Base-by-base conservation (phyloP, 2,797 vertebrate species). In the Phaenicophaeus curvirostris region DNA sequence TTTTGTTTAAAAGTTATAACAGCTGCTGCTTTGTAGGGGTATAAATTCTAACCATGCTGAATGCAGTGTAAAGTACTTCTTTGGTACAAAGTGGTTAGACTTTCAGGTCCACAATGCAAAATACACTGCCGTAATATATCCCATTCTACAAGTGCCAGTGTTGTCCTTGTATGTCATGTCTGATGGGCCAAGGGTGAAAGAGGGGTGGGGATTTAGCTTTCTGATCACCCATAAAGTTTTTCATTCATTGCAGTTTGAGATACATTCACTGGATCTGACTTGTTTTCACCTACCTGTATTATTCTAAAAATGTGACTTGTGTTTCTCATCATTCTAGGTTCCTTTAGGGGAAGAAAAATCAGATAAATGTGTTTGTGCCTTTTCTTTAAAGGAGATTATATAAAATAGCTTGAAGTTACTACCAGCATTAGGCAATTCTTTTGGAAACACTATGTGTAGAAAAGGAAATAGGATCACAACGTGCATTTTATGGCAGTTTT, bases 381-480 rank as follows among this genome's bases (percentile, higher is more conserved):
- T 80, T 35, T 84, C 73, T 92, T 87, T 85, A 76, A 85, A 81
- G 51, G 51, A 63, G 17, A 53, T 41, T 21, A 35, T 81, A 89
- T 95, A 69, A 90, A 94, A 95, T 78, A 93, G 35, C 35, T 95
- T 85, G 28, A 93, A 23, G 79, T 93, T 92, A 72, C 66, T 83
- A 78, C 59, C 16, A 85, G 51, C 62, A 69, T 76, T 91, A 95
- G 85, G 51, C 69, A 53, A 51, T 63, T 92, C 63, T 91, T 92
- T 93, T 94, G 91, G 82, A 94, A 96, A 83, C 57, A 78, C 82
- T 84, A 5, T 33, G 79, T 92, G 76, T 86, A 89, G 89, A 82
- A 95, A 91, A 93, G 92, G 94, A 92, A 96, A 92, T 90, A 73
- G 89, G 92, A 93, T 96, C 95, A 87, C 95, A 95, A 88, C 35